Percentiles rank a stretch among this genome's conserved stretches.
Evolutionary conservation across 2,797 vertebrate genomes (phyloP).

Genomic region (Sebastes jordani): DNA sequence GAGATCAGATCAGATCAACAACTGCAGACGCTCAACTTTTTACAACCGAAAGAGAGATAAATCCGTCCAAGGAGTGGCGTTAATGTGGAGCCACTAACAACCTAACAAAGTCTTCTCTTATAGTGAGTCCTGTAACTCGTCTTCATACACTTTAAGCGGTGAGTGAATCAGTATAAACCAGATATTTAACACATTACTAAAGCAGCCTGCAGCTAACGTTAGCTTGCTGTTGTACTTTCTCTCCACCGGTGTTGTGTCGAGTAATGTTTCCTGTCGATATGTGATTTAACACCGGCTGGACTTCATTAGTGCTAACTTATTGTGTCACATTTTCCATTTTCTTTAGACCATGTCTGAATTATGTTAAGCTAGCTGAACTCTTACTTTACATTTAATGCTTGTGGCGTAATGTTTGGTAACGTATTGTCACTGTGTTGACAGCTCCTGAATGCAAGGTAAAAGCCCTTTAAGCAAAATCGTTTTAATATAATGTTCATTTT

Average conservation of each 20-base stretch:
- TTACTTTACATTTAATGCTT: no score
- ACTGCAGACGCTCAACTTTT: background rate
- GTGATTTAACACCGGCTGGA: background rate
- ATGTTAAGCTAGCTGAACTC: background rate
- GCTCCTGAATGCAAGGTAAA: background rate
- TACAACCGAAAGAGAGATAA: background rate
- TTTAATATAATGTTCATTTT: background rate
- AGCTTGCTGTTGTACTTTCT: background rate
- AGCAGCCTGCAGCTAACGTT: background rate
- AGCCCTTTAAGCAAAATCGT: background rate
- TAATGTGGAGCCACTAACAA: no score
- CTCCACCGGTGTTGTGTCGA: no score
- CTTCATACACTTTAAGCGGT: background rate
- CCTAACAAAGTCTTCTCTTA: background rate
- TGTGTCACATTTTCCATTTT: conserved; percentile 21
- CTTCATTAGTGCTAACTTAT: background rate
- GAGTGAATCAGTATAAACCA: background rate
- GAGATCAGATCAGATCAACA: background rate
- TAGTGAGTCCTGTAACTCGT: background rate
- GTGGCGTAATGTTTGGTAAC: background rate
- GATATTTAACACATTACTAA: background rate
- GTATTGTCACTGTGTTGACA: background rate
- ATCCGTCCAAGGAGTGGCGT: background rate
- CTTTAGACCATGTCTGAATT: no score
- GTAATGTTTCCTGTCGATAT: no score